Conservation (phyloP, 2,797 vertebrate genomes). For the Channallabes apus region DNA sequence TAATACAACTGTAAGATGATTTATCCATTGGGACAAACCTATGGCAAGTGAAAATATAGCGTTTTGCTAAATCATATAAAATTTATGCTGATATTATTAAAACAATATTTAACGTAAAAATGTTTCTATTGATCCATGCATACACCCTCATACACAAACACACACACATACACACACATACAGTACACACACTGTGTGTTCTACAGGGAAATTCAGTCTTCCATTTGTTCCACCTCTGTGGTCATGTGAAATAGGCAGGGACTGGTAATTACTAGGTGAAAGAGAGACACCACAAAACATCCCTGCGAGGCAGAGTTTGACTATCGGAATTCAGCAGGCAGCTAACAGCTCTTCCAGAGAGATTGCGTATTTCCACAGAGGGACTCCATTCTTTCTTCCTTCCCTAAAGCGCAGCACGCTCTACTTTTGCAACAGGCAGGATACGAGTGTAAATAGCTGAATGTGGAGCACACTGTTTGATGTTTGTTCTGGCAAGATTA, state of each 20-base stretch:
- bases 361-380: slow-evolving; percentile 23
- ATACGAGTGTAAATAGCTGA: slow-evolving; percentile 14
- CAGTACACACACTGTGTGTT: background rate
- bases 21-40: no score
- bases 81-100: no score
- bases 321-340: slow-evolving; percentile 4
- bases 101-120: no score
- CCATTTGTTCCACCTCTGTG: slow-evolving; percentile 12
- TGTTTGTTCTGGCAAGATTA: background rate
- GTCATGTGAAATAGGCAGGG: background rate
- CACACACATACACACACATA: background rate
- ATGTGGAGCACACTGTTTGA: background rate
- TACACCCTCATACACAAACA: background rate
- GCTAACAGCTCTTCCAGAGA: slow-evolving; percentile 22
- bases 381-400: slow-evolving; percentile 9
- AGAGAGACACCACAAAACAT: slow-evolving; percentile 15
- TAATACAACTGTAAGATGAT: no score
- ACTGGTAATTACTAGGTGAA: slow-evolving; percentile 20
- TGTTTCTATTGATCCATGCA: no score
- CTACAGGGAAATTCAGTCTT: background rate
- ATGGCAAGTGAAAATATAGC: no score
- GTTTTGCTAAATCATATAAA: no score
- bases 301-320: background rate
- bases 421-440: slow-evolving; percentile 12
- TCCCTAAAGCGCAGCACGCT: slow-evolving; percentile 9